Conservation (phyloP, 2,797 vertebrate genomes). For the Podarcis siculus region DNA sequence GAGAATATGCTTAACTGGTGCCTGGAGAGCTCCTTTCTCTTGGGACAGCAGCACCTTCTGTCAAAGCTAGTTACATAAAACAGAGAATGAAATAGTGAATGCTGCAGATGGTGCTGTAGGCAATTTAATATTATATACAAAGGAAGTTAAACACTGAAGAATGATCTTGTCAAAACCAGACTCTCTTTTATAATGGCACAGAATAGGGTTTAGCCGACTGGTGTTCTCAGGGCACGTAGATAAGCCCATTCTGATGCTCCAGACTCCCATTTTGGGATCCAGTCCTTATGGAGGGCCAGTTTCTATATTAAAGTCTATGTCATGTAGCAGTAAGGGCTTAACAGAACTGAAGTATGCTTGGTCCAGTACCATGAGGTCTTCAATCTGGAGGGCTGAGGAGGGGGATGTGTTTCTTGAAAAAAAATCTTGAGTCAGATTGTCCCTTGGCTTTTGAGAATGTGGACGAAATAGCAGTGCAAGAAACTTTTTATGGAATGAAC, state of each 20-base stretch:
- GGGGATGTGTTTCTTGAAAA: not conserved
- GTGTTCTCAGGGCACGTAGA: not conserved
- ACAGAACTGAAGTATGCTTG: not conserved
- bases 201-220: not conserved
- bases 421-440: not conserved
- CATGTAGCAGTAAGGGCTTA: not conserved
- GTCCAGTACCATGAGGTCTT: not conserved
- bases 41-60: not conserved
- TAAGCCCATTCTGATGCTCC: too few species aligned
- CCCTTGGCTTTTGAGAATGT: not conserved
- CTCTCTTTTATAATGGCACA: not conserved
- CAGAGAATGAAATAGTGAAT: constrained; percentile 10
- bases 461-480: not conserved
- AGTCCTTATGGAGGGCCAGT: not conserved
- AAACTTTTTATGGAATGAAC: not conserved
- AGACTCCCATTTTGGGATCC: too few species aligned
- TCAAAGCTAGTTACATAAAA: constrained; percentile 3
- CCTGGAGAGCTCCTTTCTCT: constrained; percentile 8
- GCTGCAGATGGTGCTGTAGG: not conserved
- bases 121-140: constrained; percentile 26
- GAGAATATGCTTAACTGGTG: not conserved
- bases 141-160: constrained; percentile 16
- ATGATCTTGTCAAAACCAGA: not conserved
- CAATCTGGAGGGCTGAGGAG: not conserved
- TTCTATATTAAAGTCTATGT: not conserved